Conservation (phyloP, 2,888 invertebrate species). For the Pachliopta kotzebuea region DNA sequence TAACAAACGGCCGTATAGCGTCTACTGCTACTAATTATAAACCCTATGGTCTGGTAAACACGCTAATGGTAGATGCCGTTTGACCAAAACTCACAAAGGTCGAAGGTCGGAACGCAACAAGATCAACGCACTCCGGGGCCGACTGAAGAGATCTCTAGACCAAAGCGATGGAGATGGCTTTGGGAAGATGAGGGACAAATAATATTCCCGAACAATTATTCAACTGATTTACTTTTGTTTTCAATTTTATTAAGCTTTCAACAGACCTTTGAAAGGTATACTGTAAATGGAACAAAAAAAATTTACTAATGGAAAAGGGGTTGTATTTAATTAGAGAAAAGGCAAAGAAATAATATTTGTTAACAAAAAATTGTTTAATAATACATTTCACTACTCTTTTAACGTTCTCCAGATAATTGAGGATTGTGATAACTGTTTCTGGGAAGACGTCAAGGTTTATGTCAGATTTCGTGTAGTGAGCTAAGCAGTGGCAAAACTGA, state of each 20-base stretch:
- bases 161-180: background rate
- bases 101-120: constrained; percentile 38
- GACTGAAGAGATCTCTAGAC: constrained; percentile 9
- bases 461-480: no score
- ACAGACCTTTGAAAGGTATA: no score
- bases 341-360: no score
- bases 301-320: no score
- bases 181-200: background rate
- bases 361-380: no score
- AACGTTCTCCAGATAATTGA: no score
- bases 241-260: background rate
- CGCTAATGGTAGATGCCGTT: constrained; percentile 11
- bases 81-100: constrained; percentile 30
- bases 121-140: constrained; percentile 41
- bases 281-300: no score
- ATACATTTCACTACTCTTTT: no score
- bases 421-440: no score
- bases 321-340: no score
- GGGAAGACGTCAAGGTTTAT: no score
- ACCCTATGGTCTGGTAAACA: constrained; percentile 28
- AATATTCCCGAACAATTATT: background rate
- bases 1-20: background rate
- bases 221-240: background rate
- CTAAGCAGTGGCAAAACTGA: no score
- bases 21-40: constrained; percentile 22